Conservation (phyloP, 1,140 invertebrate genomes). For the Schlechtendalia chinensis region DNA sequence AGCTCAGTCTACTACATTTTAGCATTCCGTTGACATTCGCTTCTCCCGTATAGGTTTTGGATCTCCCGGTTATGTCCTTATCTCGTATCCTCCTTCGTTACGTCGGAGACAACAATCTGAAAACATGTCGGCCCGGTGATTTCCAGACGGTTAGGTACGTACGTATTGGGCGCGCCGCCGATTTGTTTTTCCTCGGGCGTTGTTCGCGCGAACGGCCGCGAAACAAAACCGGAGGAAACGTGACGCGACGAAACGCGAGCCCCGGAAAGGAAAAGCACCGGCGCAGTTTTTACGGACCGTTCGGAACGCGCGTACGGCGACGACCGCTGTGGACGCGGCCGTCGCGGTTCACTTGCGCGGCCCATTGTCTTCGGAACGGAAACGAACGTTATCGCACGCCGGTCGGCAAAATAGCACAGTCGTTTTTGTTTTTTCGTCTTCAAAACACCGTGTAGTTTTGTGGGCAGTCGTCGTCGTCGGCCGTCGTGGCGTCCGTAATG, state of each 20-base stretch:
- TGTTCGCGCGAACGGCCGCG: neutral
- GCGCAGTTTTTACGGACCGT: neutral
- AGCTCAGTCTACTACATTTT: too few species aligned
- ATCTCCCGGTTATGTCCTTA: too few species aligned
- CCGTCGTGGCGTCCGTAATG: neutral
- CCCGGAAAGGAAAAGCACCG: neutral
- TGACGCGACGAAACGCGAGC: too few species aligned
- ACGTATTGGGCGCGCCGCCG: too few species aligned
- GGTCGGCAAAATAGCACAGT: slow-evolving; percentile 18
- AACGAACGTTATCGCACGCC: slow-evolving; percentile 48
- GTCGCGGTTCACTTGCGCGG: slow-evolving; percentile 37
- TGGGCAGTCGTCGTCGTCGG: too few species aligned
- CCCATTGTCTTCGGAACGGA: slow-evolving; percentile 48
- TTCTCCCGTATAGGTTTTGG: too few species aligned
- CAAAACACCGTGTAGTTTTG: neutral
- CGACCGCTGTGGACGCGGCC: neutral
- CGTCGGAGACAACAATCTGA: too few species aligned
- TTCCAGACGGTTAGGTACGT: too few species aligned
- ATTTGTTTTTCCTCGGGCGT: neutral
- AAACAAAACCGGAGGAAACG: neutral
- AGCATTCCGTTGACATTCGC: too few species aligned
- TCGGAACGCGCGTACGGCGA: neutral
- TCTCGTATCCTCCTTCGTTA: too few species aligned
- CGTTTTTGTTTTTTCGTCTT: too few species aligned
- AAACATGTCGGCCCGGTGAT: too few species aligned